Evolutionary conservation across 2,113 vertebrate genomes (phyloP).

Genomic region (Tupaia tana): DNA sequence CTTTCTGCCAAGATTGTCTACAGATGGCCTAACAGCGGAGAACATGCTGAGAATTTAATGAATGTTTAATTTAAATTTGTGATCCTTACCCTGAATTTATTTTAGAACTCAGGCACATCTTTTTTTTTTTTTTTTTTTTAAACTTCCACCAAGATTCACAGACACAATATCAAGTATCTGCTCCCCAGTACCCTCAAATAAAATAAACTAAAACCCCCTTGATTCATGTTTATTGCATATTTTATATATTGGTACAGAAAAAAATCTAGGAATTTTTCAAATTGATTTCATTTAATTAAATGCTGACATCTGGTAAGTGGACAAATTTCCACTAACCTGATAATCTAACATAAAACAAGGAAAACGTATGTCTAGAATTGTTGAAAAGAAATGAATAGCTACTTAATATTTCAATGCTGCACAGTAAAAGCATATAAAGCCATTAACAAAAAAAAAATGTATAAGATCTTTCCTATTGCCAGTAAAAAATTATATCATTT

Average conservation of each 20-base stretch:
- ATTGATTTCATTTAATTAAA: constrained; percentile 41
- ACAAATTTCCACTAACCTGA: background rate
- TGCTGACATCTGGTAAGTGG: constrained; percentile 2
- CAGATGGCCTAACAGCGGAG: constrained; percentile 49
- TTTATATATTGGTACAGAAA: background rate
- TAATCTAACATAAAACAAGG: constrained; percentile 24
- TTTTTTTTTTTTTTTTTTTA: background rate
- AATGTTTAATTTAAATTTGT: constrained; percentile 47
- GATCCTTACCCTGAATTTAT: constrained; percentile 38
- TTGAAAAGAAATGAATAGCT: background rate
- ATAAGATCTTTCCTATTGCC: constrained; percentile 12
- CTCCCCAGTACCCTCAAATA: background rate
- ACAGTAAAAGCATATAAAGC: background rate
- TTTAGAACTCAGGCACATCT: background rate
- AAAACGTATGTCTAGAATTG: background rate
- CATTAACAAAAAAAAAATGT: constrained; percentile 5
- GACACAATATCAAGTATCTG: background rate
- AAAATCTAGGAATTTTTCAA: constrained; percentile 3
- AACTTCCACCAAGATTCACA: background rate
- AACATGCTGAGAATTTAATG: constrained; percentile 51
- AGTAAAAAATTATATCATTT: constrained; percentile 25
- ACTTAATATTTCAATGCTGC: background rate
- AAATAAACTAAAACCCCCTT: background rate
- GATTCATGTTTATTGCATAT: background rate
- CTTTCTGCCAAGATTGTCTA: constrained; percentile 13